A percentile compares a stretch with the other conserved stretches of the same genome.
These are phyloP conservation scores for Corythoichthys haematopterus DNA, from an alignment of 2,113 vertebrate species.

Conservation along the genomic window DNA sequence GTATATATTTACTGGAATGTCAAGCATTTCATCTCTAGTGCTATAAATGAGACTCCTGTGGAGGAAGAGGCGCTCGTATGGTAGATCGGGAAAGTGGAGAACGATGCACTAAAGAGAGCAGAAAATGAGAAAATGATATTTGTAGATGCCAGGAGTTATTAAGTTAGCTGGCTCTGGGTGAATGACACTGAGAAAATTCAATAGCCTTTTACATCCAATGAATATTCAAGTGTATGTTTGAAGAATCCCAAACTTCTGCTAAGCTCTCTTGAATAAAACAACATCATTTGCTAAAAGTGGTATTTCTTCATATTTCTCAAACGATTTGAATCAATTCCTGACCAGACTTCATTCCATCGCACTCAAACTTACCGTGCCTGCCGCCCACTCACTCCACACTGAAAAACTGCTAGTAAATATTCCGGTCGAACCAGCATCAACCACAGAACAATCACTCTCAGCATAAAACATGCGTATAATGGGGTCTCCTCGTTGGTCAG, in stretches of 20 bases:
- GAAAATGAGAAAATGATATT: conserved; percentile 3
- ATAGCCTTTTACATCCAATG: neutral
- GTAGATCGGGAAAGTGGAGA: conserved; percentile 2
- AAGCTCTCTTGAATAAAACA: neutral
- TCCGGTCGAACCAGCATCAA: conserved; percentile 29
- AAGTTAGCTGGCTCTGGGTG: neutral
- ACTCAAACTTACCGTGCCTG: conserved; percentile 20
- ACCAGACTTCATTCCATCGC: neutral
- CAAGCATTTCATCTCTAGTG: conserved; percentile 20
- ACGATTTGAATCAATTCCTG: conserved; percentile 28
- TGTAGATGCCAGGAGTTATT: neutral
- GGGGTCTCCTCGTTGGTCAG: conserved; percentile 25
- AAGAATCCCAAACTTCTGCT: neutral
- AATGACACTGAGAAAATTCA: neutral
- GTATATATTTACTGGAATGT: conserved; percentile 42
- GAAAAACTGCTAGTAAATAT: conserved; percentile 37
- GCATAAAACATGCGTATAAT: conserved; percentile 40
- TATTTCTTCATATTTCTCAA: neutral
- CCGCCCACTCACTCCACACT: conserved; percentile 35
- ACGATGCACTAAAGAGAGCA: neutral
- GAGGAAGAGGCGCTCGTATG: conserved; percentile 3
- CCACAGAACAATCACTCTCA: conserved; percentile 22
- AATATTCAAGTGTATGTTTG: neutral
- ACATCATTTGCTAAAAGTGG: neutral
- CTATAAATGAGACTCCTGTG: conserved; percentile 33